Evolutionary conservation across 2,113 vertebrate genomes (phyloP), one percentile per base, ranked within the genome.

Genomic region (Paraplagusia blochii): DNA sequence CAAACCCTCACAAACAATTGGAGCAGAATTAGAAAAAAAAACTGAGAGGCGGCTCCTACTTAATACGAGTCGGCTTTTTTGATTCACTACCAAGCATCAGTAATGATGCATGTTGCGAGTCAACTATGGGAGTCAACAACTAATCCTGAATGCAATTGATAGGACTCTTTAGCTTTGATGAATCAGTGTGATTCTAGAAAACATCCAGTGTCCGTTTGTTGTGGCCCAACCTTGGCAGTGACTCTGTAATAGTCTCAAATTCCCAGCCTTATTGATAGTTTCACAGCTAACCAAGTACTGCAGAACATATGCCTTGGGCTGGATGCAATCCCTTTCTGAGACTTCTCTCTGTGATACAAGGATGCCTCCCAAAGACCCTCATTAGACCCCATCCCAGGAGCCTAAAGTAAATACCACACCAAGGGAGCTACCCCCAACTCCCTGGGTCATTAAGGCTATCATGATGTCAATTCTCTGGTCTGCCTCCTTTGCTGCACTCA

Each of bases 221-320:
- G 12, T 72, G 52, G 34, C 52, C 65, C 7, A 7, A 55, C 38
- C 40, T 56, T 45, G 17, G 2, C 44, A 55, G 55, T 45, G 66
- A 63, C 58, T 46, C 65, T 60, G 47, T 63, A 12, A 68, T 57
- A 18, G 46, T 19, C 40, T 42, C 59, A 51, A 56, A 62, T 62
- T 44, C 19, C 54, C 50, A 53, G 68, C 45, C 44, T 66, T 45
- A 22, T 46, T 64, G 60, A 38, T 22, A 9, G 9, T 74, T 75
- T 74, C 52, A 76, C 69, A 63, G 45, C 55, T 66, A 69, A 71
- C 63, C 63, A 58, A 69, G 72, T 79, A 71, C 69, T 53, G 63
- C 63, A 74, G 65, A 63, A 55, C 22, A 43, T 80, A 80, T 59
- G 68, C 75, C 75, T 69, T 79, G 54, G 83, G 52, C 72, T 76